Percentiles rank a stretch among this genome's conserved stretches.
phyloP scores from a whole-genome alignment of 1,140 invertebrate genomes.

The Heterodera carotae region DNA sequence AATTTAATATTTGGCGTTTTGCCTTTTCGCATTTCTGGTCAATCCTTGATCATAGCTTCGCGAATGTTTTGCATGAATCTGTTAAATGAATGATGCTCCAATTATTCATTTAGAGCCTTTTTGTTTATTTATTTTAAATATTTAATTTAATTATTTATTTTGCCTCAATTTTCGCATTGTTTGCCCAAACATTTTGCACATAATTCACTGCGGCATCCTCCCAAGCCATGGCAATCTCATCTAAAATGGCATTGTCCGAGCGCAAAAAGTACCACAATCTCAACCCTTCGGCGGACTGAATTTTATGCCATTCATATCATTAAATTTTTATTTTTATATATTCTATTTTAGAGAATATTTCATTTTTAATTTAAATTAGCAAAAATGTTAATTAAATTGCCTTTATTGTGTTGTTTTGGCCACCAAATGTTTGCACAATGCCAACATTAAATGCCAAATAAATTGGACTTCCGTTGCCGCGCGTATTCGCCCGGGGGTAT shows the following conservation, averaged over 20 bases:
- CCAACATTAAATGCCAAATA: constrained; percentile 65
- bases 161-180: constrained; percentile 59
- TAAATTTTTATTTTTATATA: neutral
- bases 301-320: neutral
- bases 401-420: constrained; percentile 58
- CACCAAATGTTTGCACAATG: constrained; percentile 59
- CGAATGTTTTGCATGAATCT: constrained; percentile 65
- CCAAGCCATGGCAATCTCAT: constrained; percentile 57
- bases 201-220: constrained; percentile 56
- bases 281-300: constrained; percentile 60
- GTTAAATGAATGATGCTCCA: constrained; percentile 26
- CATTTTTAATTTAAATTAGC: neutral
- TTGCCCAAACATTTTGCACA: constrained; percentile 48
- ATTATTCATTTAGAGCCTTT: neutral
- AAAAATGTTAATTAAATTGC: constrained; percentile 12
- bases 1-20: too few relatives aligned
- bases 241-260: constrained; percentile 54
- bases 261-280: constrained; percentile 63
- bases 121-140: constrained; percentile 1
- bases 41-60: constrained; percentile 61
- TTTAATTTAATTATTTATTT: neutral
- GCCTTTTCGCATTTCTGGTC: constrained; percentile 60
- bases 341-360: constrained; percentile 12
- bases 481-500: constrained; percentile 60
- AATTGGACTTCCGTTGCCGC: constrained; percentile 55